Evolutionary conservation across 1,140 invertebrate species (phyloP).

Genomic region (Aphidius gifuensis): DNA sequence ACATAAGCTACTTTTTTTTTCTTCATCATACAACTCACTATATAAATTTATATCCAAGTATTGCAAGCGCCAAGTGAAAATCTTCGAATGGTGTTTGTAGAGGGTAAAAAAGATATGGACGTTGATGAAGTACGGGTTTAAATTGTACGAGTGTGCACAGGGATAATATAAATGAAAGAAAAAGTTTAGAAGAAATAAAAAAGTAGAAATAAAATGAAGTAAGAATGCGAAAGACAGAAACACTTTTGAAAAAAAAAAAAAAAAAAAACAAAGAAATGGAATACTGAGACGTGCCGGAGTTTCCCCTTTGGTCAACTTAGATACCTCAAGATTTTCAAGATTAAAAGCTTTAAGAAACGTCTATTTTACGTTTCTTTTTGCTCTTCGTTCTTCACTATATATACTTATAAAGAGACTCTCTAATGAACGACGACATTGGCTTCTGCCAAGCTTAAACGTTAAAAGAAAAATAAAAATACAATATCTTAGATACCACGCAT

Average conservation of each 20-base stretch:
- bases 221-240: background rate
- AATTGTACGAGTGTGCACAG: conserved; percentile 11
- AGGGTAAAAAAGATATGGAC: conserved; percentile 17
- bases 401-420: conserved; percentile 26
- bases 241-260: background rate
- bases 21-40: background rate
- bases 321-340: conserved; percentile 34
- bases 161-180: background rate
- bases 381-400: conserved; percentile 6
- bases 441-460: conserved; percentile 5
- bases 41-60: conserved; percentile 11
- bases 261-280: background rate
- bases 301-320: conserved; percentile 28
- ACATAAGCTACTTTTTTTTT: background rate
- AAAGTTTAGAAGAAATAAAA: background rate
- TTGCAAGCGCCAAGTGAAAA: conserved; percentile 24
- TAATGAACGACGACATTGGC: conserved; percentile 33
- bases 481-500: too few relatives aligned
- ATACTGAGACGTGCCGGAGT: background rate
- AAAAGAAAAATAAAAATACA: too few relatives aligned
- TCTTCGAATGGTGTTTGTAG: conserved; percentile 36
- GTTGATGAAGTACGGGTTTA: conserved; percentile 5
- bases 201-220: background rate
- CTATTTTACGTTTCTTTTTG: conserved; percentile 12
- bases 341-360: conserved; percentile 29